Conservation (phyloP, 1,140 invertebrate genomes). For the Ceratitis capitata region DNA sequence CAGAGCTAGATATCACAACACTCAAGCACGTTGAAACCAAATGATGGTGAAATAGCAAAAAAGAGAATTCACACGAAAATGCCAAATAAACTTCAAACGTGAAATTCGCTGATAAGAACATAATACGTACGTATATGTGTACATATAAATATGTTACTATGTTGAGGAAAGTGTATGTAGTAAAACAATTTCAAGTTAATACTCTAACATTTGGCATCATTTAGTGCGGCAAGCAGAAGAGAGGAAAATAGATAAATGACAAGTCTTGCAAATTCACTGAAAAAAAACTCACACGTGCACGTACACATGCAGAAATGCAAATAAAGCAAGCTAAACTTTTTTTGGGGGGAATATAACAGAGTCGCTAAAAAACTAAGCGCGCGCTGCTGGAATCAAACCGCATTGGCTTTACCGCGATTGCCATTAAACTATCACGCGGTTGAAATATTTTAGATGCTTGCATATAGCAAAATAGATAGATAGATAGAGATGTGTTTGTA, state of each 20-base stretch:
- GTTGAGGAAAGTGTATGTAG: background rate
- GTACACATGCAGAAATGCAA: background rate
- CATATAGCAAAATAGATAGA: background rate
- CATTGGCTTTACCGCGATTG: background rate
- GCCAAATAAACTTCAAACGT: constrained; percentile 16
- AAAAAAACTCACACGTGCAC: background rate
- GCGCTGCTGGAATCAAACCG: background rate
- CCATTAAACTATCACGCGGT: background rate
- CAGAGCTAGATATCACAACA: background rate
- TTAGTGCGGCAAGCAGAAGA: background rate
- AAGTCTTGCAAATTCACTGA: background rate
- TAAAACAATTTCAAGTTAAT: background rate
- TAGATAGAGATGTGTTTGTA: background rate
- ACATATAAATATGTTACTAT: background rate
- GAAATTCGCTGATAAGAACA: background rate
- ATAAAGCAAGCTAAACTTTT: background rate
- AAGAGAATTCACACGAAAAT: constrained; percentile 4
- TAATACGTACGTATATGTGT: background rate
- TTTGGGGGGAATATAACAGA: background rate
- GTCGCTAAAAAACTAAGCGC: background rate
- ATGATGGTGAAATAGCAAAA: background rate
- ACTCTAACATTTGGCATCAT: background rate
- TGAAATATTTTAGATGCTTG: background rate
- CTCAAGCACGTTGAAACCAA: background rate
- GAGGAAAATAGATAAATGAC: background rate